Conservation (phyloP, 1,140 invertebrate species). For the Drosophila lacertosa region DNA sequence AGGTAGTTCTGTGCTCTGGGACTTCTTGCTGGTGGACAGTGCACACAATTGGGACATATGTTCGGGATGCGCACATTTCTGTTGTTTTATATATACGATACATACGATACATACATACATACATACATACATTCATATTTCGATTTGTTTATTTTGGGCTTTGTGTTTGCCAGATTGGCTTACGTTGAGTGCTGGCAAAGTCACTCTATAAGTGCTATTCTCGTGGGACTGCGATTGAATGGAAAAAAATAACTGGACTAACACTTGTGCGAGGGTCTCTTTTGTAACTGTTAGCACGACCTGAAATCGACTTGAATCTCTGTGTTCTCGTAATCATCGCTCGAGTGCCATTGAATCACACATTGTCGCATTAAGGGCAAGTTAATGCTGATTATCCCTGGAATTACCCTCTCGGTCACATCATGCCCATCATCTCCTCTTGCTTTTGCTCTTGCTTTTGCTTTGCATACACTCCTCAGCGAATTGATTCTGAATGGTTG, state of each 20-base stretch:
- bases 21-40: conserved; percentile 55
- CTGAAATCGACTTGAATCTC: conserved; percentile 32
- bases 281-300: not conserved
- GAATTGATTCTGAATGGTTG: conserved; percentile 78
- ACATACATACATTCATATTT: conserved; percentile 30
- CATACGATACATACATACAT: too few species aligned
- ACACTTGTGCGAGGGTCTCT: conserved; percentile 6
- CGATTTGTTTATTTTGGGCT: conserved; percentile 47
- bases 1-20: conserved; percentile 15
- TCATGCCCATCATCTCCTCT: conserved; percentile 15
- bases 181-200: conserved; percentile 73
- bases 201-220: conserved; percentile 76
- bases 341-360: conserved; percentile 67
- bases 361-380: conserved; percentile 60
- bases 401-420: conserved; percentile 54
- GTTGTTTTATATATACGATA: too few species aligned
- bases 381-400: conserved; percentile 59
- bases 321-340: conserved; percentile 58
- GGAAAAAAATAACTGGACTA: conserved; percentile 26
- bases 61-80: conserved; percentile 61
- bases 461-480: conserved; percentile 40
- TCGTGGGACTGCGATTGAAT: conserved; percentile 50
- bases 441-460: too few species aligned
- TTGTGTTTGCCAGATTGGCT: conserved; percentile 41
- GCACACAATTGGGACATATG: conserved; percentile 81